Conservation (phyloP, 2,888 invertebrate species). For the Acrobasis suavella region DNA sequence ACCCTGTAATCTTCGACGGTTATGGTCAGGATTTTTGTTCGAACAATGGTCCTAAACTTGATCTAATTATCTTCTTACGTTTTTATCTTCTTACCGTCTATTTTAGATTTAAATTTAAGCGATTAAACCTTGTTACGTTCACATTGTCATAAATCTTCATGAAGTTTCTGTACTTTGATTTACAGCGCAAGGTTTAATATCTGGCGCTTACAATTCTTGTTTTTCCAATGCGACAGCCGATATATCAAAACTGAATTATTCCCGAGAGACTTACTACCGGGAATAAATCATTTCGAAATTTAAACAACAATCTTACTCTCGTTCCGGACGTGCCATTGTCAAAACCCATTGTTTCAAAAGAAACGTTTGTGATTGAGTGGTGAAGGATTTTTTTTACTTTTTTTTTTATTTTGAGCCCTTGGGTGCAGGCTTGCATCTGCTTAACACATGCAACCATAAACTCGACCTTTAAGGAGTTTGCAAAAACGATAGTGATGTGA, state of each 20-base stretch:
- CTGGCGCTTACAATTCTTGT: constrained; percentile 5
- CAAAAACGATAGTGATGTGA: constrained; percentile 59
- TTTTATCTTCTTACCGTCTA: too few relatives aligned
- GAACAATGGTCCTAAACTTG: not conserved
- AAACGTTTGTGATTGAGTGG: constrained; percentile 48
- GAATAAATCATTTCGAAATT: constrained; percentile 16
- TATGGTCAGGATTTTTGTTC: not conserved
- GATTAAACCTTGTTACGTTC: not conserved
- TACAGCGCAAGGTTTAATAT: not conserved
- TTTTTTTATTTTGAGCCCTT: constrained; percentile 48
- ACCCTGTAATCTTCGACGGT: constrained; percentile 9
- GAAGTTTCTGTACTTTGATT: constrained; percentile 2
- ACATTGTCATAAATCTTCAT: not conserved
- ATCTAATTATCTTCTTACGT: too few relatives aligned
- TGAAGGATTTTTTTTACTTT: constrained; percentile 45
- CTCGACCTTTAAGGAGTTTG: constrained; percentile 62
- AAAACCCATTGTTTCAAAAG: constrained; percentile 59
- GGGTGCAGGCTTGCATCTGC: constrained; percentile 64
- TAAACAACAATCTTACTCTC: not conserved
- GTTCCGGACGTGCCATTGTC: constrained; percentile 12
- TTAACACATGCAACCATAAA: constrained; percentile 68
- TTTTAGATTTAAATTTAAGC: too few relatives aligned
- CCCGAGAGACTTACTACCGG: not conserved
- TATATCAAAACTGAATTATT: constrained; percentile 14
- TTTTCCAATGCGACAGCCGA: constrained; percentile 3